Evolutionary conservation across 2,888 invertebrate genomes (phyloP), one percentile per base, ranked within the genome.

Genomic region (Epirrhoe tristata): DNA sequence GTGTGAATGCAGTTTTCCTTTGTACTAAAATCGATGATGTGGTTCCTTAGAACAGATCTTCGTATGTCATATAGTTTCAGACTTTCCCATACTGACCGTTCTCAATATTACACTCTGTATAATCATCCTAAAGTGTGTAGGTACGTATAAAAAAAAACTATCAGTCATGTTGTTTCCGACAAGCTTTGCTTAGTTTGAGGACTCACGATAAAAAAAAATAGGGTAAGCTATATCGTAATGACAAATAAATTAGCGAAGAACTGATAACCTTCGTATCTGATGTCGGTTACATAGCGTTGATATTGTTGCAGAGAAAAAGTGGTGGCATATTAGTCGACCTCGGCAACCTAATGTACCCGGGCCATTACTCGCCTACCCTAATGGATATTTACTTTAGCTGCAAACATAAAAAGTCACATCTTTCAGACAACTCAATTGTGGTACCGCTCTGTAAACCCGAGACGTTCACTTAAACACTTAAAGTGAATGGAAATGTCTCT

Each of bases 361-460:
- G 78, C 84, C 87, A 86, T 88, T 88, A 88, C 87, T 86, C 81
- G 80, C 78, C 76, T 78, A 75, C 79, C 79, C 82, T 89, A 90
- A 90, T 90, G 88, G 89, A 88, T 86, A 89, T 90, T 87, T 87
- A 88, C 86, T 84, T 84, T 82, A 79, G 74, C 77, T 80, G 80
- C 75, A 79, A 79, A 86, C 86, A 87, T 88, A 87, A 88, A 88
- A 89, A 84, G 80, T 83, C 82, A 83, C 86, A 85, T 85, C 81
- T 84, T 77, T 77, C 72, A 77, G 81, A 80, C 80, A 79, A 83
- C 78, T 81, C 83, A 79, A 86, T 84, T 83, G 72, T 84, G 82
- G 72, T 74, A 63, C 66, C 52, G 34, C 51, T 63, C 52, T 63
- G 58, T 63, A 55, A 58, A 58, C 53, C 34, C 51, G 50, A 62